Base-by-base conservation (phyloP, 2,888 invertebrate genomes). In the Alviniconcha strummeri region DNA sequence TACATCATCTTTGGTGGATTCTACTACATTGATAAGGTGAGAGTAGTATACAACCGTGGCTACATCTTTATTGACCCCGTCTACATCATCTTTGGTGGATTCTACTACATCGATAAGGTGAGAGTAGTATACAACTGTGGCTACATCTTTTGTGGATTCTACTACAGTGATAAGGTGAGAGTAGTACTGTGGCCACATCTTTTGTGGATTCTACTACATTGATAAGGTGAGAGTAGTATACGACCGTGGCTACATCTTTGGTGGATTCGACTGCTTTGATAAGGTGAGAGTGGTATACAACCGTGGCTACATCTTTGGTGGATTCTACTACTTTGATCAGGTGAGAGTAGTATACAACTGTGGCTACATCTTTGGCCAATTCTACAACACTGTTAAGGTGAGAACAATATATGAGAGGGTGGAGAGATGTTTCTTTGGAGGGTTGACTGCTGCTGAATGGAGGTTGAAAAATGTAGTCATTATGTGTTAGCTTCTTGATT, bases 1-100 rank as follows among this genome's bases (percentile, higher is more conserved):
- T 97, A 97, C 93, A 95, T 96, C 88, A 96, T 97, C 0, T 97
- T 96, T 92, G 97, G 97, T 15, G 96, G 96, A 79, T 95, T 97
- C 80, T 97, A 97, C 92, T 97, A 96, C 92, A 96, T 97, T 79
- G 96, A 96, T 92, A 95, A 96, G 89, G 96, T 97, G 69, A 96
- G 96, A 83, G 36, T 36, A 55, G 1, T 17, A 55, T 17, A 17
- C 5, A 3, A 13, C 60, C 36, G 36, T 36, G 36, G 36, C 36
- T 36, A 36, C 36, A 36, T 96, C 86, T 94, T 97, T 81, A 90
- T 96, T 83, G 96, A 97, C 91, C 96, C 97, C 60, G 96, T 97
- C 95, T 97, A 97, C 93, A 95, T 96, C 36, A 36, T 96, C 86
- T 97, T 96, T 92, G 97, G 97, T 15, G 96, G 96, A 79, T 95